Conservation (phyloP, 37 sponge, comb jelly and placozoan genomes). For the Haliclona indistincta region DNA sequence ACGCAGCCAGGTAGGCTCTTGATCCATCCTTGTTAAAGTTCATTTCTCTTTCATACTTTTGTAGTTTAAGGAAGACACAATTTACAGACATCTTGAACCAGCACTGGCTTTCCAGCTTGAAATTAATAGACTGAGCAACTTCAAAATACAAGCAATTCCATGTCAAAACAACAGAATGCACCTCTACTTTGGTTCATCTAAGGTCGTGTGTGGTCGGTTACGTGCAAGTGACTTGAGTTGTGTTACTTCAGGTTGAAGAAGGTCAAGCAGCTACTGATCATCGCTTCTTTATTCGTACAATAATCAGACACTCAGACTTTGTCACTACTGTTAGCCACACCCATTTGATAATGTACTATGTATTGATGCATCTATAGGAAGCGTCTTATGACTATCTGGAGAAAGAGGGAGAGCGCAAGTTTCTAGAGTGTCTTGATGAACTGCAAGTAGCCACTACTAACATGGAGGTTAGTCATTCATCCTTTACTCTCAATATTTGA, state of each 20-base stretch:
- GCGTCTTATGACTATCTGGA: constrained; percentile 95
- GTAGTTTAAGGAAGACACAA: constrained; percentile 86
- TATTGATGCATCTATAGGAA: constrained; percentile 35
- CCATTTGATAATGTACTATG: background rate
- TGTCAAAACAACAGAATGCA: constrained; percentile 89
- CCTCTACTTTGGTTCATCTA: constrained; percentile 91
- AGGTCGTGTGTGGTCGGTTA: constrained; percentile 43
- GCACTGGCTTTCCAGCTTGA: constrained; percentile 98
- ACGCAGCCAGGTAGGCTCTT: constrained; percentile 36
- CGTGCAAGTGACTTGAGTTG: background rate
- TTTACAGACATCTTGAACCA: constrained; percentile 96
- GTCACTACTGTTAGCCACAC: constrained; percentile 57
- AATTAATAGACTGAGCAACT: constrained; percentile 88
- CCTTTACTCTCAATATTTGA: background rate
- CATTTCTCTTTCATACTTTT: background rate
- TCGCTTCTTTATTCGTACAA: constrained; percentile 91
- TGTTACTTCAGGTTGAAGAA: constrained; percentile 46
- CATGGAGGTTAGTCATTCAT: constrained; percentile 35
- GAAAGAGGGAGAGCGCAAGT: constrained; percentile 92
- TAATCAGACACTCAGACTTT: constrained; percentile 93
- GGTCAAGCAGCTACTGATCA: constrained; percentile 82
- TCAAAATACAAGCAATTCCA: constrained; percentile 80
- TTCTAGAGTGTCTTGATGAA: constrained; percentile 92
- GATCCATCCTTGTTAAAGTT: background rate
- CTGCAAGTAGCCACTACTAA: constrained; percentile 87